Evolutionary conservation across 2,113 vertebrate genomes (phyloP).

Genomic region (Cairina moschata): DNA sequence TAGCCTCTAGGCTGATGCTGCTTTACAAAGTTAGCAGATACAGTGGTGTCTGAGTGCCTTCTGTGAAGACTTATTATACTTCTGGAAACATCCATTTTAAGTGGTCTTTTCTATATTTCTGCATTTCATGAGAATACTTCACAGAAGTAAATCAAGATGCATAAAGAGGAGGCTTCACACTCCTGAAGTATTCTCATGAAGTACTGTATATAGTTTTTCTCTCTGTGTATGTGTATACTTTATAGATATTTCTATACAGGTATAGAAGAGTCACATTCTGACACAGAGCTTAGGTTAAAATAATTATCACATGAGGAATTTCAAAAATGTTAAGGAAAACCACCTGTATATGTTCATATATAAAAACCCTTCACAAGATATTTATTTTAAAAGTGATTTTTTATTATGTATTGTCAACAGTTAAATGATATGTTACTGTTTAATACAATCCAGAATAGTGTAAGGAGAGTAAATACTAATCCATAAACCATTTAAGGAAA

Average conservation of each 20-base stretch:
- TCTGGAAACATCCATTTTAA: not conserved
- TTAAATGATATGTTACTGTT: conserved; percentile 28
- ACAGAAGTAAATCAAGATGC: not conserved
- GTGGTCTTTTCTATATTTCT: not conserved
- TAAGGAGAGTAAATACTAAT: conserved; percentile 52
- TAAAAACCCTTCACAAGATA: conserved; percentile 16
- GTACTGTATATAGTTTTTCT: not conserved
- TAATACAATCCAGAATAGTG: conserved; percentile 44
- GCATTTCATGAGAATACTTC: not conserved
- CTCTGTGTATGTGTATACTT: not conserved
- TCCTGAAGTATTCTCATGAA: not conserved
- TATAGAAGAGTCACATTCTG: not conserved
- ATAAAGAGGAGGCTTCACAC: not conserved
- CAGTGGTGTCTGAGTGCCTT: not conserved
- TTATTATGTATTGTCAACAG: conserved; percentile 67
- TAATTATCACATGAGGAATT: not conserved
- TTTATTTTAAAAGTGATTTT: conserved; percentile 54
- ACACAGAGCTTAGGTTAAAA: not conserved
- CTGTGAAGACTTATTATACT: not conserved
- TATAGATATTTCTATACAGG: not conserved
- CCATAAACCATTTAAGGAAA: conserved; percentile 8
- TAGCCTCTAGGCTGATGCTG: not conserved
- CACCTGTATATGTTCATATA: not conserved
- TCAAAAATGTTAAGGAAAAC: conserved; percentile 30
- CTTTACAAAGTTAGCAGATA: not conserved